Evolutionary conservation across 2,797 vertebrate genomes (phyloP).

Genomic region (Myripristis murdjan): DNA sequence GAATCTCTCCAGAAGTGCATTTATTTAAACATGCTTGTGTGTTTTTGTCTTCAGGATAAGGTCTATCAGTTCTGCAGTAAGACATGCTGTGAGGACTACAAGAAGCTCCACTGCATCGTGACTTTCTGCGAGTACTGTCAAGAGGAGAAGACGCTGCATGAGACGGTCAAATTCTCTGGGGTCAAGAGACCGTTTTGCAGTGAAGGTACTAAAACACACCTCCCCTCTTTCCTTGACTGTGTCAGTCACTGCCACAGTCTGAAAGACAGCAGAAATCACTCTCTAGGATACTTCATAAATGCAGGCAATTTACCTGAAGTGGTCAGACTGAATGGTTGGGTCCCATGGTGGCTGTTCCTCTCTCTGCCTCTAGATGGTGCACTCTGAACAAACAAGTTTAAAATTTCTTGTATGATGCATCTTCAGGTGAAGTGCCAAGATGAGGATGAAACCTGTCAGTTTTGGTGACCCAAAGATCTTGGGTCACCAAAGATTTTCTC

Average conservation of each 20-base stretch:
- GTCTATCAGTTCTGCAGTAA: conserved; percentile 98
- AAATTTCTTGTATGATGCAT: too few relatives aligned
- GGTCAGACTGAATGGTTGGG: background rate
- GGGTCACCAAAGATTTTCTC: too few relatives aligned
- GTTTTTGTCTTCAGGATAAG: conserved; percentile 89
- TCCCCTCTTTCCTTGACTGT: background rate
- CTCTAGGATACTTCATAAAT: background rate
- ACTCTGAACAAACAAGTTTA: too few relatives aligned
- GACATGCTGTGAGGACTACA: conserved; percentile 97
- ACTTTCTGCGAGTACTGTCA: conserved; percentile 98
- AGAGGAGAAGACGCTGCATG: conserved; percentile 98
- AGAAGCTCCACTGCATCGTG: conserved; percentile 98
- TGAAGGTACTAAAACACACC: conserved; percentile 88
- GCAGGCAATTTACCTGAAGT: background rate
- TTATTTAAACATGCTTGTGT: conserved; percentile 5
- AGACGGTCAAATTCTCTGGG: conserved; percentile 96
- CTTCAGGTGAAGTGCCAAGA: too few relatives aligned
- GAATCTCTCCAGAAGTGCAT: background rate
- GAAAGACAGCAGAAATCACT: too few relatives aligned
- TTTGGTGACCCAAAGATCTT: too few relatives aligned
- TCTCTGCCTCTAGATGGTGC: too few relatives aligned
- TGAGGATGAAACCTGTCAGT: too few relatives aligned
- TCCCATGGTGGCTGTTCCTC: too few relatives aligned
- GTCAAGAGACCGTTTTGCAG: conserved; percentile 98
- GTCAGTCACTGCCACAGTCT: too few relatives aligned